These are phyloP conservation scores for Ophthalmolycus amberensis DNA, from an alignment of 2,113 vertebrate genomes.

Conservation along the genomic window DNA sequence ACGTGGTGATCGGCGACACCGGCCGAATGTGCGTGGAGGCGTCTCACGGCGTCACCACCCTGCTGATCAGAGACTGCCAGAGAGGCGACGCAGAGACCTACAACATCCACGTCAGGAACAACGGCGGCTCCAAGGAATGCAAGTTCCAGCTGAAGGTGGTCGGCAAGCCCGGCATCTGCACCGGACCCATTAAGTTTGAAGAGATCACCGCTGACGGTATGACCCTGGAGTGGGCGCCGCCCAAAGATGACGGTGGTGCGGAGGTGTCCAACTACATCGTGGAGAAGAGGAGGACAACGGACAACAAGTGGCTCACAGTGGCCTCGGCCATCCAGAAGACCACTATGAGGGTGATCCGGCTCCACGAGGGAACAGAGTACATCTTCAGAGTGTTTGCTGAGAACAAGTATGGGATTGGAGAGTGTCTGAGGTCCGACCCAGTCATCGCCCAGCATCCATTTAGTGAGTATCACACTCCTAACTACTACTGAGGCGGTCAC, in stretches of 20 bases:
- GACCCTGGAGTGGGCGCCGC: constrained; percentile 94
- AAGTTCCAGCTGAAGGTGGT: constrained; percentile 92
- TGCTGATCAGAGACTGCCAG: constrained; percentile 93
- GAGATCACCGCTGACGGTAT: constrained; percentile 96
- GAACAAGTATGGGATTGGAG: constrained; percentile 97
- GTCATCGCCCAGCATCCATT: constrained; percentile 96
- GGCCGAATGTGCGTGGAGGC: constrained; percentile 92
- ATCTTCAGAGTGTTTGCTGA: constrained; percentile 96
- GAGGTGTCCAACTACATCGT: constrained; percentile 98
- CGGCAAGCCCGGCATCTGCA: constrained; percentile 96
- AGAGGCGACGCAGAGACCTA: constrained; percentile 93
- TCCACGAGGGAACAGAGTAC: constrained; percentile 95
- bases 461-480: constrained; percentile 83
- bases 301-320: constrained; percentile 96
- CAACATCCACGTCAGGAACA: constrained; percentile 89
- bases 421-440: constrained; percentile 93
- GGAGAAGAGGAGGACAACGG: constrained; percentile 94
- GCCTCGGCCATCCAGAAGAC: constrained; percentile 98
- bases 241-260: constrained; percentile 94
- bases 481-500: not conserved
- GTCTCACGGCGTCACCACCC: constrained; percentile 88
- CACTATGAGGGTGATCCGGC: constrained; percentile 92
- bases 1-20: constrained; percentile 85
- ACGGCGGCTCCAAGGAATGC: constrained; percentile 91
- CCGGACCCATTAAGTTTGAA: constrained; percentile 94